phyloP scores from a whole-genome alignment of 1,140 invertebrate species.

The Armadillidium nasatum region DNA sequence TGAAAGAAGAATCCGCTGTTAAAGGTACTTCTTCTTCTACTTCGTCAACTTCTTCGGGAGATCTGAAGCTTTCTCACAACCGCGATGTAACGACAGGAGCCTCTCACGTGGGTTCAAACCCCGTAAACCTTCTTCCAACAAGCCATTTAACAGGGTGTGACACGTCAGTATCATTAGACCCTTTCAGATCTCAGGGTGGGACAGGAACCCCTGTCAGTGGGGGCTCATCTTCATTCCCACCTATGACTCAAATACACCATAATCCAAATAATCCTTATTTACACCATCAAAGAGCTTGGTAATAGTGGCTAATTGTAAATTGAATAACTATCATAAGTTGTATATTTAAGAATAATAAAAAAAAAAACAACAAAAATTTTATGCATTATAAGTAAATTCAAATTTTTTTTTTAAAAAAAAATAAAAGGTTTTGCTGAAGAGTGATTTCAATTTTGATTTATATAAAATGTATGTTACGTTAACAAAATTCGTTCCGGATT shows the following conservation, averaged over 20 bases:
- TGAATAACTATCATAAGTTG: no score
- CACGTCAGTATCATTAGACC: conserved; percentile 33
- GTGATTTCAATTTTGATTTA: no score
- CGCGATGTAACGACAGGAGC: conserved; percentile 25
- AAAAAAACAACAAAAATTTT: no score
- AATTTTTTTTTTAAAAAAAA: no score
- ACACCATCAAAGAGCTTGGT: conserved; percentile 44
- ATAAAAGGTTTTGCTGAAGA: no score
- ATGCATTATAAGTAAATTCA: no score
- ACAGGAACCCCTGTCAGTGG: conserved; percentile 35
- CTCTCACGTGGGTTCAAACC: conserved; percentile 30
- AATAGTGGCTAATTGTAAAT: conserved; percentile 11
- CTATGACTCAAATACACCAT: conserved; percentile 43
- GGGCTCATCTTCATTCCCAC: conserved; percentile 34
- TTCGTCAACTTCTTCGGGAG: conserved; percentile 19
- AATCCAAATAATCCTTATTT: conserved; percentile 44
- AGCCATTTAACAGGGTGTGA: conserved; percentile 32
- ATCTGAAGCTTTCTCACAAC: conserved; percentile 33
- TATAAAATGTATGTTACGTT: no score
- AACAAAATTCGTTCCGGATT: no score
- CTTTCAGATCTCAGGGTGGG: conserved; percentile 34
- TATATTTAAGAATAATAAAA: no score
- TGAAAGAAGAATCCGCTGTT: conserved; percentile 51
- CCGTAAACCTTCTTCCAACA: conserved; percentile 33
- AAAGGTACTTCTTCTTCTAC: conserved; percentile 33